Evolutionary conservation across 2,888 invertebrate species (phyloP), one percentile per base, ranked within the genome.

Genomic region (Microctonus hyperodae): DNA sequence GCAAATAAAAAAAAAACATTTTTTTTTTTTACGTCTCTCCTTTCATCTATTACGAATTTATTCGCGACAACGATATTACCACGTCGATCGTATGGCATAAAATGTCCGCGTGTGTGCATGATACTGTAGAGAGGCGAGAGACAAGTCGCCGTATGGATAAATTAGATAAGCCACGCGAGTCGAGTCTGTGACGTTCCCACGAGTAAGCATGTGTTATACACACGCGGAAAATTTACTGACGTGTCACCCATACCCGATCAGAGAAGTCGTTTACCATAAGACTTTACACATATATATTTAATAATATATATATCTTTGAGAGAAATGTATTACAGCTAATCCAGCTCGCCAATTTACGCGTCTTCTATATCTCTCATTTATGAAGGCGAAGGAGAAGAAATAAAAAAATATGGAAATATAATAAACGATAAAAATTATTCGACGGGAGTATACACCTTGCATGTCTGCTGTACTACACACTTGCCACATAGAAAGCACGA

Each of bases 111-210:
- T 33, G 60, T 60, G 66, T 59, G 64, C 16, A 16, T 56, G 16
- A 59, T 51, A 56, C 66, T 64, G 59, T 64, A 63, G 20, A 63
- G 31, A 64, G 48, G 59, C 60, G 58, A 67, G 64, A 70, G 67
- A 55, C 62, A 66, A 65, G 69, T 62, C 65, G 60, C 65, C 64
- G 48, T 51, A 64, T 64, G 64, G 78, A 79, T 80, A 77, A 79
- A 79, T 78, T 78, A 79, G 77, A 79, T 78, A 79, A 79, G 76
- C 76, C 67, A 73, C 75, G 76, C 71, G 79, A 79, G 78, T 63
- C 53, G 63, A 79, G 79, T 5, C 16, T 79, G 80, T 80, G 79
- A 78, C 77, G 79, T 80, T 80, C 80, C 79, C 80, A 80, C 80
- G 80, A 79, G 73, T 70, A 59, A 64, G 64, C 64, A 65, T 33